Evolutionary conservation across 2,888 invertebrate genomes (phyloP).

Genomic region (Tipula confusa): DNA sequence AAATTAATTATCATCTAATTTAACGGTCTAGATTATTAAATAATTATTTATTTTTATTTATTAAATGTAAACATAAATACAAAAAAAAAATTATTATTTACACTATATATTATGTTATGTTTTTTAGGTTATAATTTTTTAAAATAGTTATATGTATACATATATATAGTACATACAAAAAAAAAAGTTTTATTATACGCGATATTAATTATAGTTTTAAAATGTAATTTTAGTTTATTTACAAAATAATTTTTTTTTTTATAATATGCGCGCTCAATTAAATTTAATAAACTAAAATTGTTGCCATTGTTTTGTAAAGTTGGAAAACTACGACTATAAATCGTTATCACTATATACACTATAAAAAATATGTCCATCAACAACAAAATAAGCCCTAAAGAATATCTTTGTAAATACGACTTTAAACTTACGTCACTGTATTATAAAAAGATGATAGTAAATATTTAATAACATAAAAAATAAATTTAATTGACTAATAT

Average conservation of each 20-base stretch:
- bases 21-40: constrained; percentile 25
- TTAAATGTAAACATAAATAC: background rate
- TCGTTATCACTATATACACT: background rate
- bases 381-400: background rate
- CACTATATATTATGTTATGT: background rate
- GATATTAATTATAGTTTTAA: background rate
- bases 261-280: background rate
- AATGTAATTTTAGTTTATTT: background rate
- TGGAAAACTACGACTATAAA: background rate
- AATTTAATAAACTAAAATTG: background rate
- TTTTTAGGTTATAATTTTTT: constrained; percentile 15
- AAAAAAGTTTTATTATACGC: background rate
- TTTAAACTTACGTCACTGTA: background rate
- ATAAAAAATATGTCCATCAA: background rate
- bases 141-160: background rate
- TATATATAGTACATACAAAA: background rate
- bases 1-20: constrained; percentile 14
- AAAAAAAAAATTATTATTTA: background rate
- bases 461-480: background rate
- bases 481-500: background rate
- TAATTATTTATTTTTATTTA: constrained; percentile 21
- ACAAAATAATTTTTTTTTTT: too few relatives aligned
- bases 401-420: background rate
- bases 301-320: background rate
- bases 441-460: background rate